Percentiles rank a stretch among this genome's conserved stretches.
Evolutionary conservation across 2,888 invertebrate genomes (phyloP).

Genomic region (Bembecia ichneumoniformis): DNA sequence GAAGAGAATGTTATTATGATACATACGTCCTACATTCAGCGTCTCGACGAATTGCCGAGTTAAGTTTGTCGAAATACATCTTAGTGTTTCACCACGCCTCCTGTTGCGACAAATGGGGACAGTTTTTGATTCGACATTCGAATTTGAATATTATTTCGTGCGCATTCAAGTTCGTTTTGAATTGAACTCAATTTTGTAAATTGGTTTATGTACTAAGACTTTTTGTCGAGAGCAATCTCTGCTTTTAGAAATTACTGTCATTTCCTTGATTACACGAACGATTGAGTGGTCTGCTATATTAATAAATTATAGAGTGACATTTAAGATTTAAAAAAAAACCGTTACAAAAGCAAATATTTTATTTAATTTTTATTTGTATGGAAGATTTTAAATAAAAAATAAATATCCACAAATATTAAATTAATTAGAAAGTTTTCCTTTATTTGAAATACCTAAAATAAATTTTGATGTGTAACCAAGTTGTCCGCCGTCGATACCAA

Average conservation of each 20-base stretch:
- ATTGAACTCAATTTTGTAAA: background rate
- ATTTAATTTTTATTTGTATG: too few relatives aligned
- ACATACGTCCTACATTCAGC: background rate
- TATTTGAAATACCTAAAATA: too few relatives aligned
- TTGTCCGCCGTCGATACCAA: too few relatives aligned
- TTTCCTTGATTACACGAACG: background rate
- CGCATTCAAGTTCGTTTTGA: background rate
- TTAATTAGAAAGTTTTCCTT: too few relatives aligned
- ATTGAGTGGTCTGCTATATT: too few relatives aligned
- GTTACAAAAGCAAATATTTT: too few relatives aligned
- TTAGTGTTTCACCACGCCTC: conserved; percentile 54
- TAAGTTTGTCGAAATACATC: conserved; percentile 10
- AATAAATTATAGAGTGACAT: too few relatives aligned
- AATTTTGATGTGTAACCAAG: too few relatives aligned
- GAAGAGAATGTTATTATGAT: conserved; percentile 10
- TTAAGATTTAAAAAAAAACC: too few relatives aligned
- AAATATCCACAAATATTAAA: too few relatives aligned
- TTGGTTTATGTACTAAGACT: background rate
- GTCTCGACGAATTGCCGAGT: background rate
- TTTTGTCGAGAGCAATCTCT: background rate
- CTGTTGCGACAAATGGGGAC: conserved; percentile 62
- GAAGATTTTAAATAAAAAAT: too few relatives aligned
- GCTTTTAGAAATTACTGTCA: background rate
- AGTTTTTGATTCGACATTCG: conserved; percentile 28
- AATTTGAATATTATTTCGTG: background rate